Base-by-base conservation (phyloP, 2,888 invertebrate genomes). In the Cremastobaeus sp. region DNA sequence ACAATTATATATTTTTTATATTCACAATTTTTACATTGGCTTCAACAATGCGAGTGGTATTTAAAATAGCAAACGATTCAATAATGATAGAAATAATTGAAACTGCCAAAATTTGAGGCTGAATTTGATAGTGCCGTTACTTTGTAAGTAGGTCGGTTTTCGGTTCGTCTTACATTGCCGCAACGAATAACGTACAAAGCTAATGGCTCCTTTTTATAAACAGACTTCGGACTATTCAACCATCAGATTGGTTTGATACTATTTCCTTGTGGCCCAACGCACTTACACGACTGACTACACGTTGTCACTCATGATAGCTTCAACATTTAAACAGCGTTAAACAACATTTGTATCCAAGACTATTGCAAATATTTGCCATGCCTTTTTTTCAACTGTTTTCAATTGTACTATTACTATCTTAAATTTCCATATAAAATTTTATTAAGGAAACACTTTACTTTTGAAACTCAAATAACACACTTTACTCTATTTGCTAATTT, bases 271-370 rank as follows among this genome's bases (percentile, higher is more conserved):
- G 47, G 71, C 37, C 57, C 43, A 45, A 64, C 71, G 55, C 64
- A 50, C 57, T 66, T 32, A 43, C 39, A 50, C 34, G 41, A 43
- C 66, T 70, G 55, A 60, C 32, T 71, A 55, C 60, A 35, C 52
- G 62, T 57, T 71, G 45, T 59, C 62, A 52, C 64, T 75, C 64
- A 54, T 64, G 37, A 72, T 71, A 62, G 75, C 66, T 72, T 72
- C 47, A 75, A 52, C 71, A 64, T 48, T 68, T 71, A 68, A 71
- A 62, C 71, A 75, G 71, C 75, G 54, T 75, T 59, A 74, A 74
- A 74, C 65, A 52, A 52, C 59, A 62, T 48, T 66, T 74, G 55
- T 65, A 75, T 75, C 68, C 71, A 68, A 39, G 47, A 21, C 20
- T 17, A 2, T 32, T 52, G 6, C 11, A 17, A 62, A 50, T 54